Evolutionary conservation across 2,113 vertebrate genomes (phyloP).

Genomic region (Mesitornis unicolor): DNA sequence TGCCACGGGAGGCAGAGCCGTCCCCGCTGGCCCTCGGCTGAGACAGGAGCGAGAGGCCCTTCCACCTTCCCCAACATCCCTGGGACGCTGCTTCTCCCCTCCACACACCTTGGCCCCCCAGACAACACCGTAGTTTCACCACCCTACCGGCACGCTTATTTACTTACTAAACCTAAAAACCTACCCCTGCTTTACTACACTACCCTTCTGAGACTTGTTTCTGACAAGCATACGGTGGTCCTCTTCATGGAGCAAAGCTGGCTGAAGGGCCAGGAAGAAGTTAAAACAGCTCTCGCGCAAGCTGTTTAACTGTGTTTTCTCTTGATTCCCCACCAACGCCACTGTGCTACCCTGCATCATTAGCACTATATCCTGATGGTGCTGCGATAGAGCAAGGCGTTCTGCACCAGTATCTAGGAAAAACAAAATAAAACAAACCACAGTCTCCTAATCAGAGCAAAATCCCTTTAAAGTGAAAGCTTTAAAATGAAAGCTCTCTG

Average conservation of each 20-base stretch:
- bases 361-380: accelerated
- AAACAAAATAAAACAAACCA: not conserved
- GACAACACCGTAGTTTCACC: too few species aligned
- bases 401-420: accelerated
- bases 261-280: accelerated
- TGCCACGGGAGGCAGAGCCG: too few species aligned
- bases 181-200: too few species aligned
- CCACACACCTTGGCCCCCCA: too few species aligned
- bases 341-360: accelerated
- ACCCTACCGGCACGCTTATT: accelerated
- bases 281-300: not conserved
- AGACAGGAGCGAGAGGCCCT: too few species aligned
- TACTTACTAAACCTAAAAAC: too few species aligned
- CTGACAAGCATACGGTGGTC: too few species aligned
- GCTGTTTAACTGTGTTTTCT: accelerated
- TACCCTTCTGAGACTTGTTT: too few species aligned
- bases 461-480: not conserved
- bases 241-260: accelerated
- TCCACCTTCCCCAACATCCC: too few species aligned
- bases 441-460: not conserved
- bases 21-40: too few species aligned
- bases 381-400: accelerated
- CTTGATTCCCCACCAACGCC: too few species aligned
- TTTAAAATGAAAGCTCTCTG: not conserved
- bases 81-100: too few species aligned